Evolutionary conservation across 2,888 invertebrate genomes (phyloP), one percentile per base, ranked within the genome.

Genomic region (Ophion slaviceki): DNA sequence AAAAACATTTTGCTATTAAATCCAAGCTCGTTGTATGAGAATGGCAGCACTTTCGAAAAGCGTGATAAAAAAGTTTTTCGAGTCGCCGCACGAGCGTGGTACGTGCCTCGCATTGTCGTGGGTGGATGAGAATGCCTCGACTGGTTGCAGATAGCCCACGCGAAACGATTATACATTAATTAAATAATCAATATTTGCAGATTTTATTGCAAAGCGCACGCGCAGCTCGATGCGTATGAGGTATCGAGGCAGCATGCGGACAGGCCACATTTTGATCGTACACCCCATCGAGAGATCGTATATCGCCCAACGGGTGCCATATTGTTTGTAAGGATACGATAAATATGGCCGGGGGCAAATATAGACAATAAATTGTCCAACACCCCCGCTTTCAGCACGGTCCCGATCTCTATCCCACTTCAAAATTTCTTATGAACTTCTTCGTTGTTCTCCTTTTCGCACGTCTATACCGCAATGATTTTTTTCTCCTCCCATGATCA

Each of bases 151-250:
- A 53, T 53, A 87, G 88, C 90, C 91, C 89, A 92, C 92, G 89
- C 91, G 89, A 90, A 88, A 87, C 90, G 89, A 91, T 91, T 91
- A 90, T 89, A 91, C 90, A 91, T 92, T 93, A 93, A 93, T 92
- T 92, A 92, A 92, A 93, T 91, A 92, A 93, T 93, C 92, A 92
- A 93, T 93, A 93, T 93, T 93, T 93, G 92, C 93, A 91, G 91
- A 92, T 91, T 91, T 92, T 89, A 92, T 92, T 92, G 89, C 88
- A 85, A 85, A 88, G 89, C 90, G 89, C 87, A 89, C 90, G 89
- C 87, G 80, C 81, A 84, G 77, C 74, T 82, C 20, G 24, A 57
- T 59, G 59, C 40, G 68, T 45, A 57, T 59, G 45, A 20, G 47
- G 10, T 47, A 28, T 66, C 66, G 61, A 68, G 24, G 28, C 45